Conservation (phyloP, 2,888 invertebrate genomes). For the Drosophila imparisetae region DNA sequence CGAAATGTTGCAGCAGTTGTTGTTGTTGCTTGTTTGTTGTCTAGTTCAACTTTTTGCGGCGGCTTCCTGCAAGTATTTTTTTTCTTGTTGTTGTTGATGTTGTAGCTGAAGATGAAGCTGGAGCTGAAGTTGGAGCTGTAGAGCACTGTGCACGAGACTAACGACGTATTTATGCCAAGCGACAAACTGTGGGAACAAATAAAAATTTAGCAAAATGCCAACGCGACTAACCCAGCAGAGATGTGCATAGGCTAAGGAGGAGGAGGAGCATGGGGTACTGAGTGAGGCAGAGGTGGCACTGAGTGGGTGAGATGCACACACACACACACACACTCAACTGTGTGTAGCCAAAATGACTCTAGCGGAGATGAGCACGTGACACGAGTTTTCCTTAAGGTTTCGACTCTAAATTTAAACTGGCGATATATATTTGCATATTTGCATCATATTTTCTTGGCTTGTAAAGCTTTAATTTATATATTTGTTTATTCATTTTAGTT, state of each 20-base stretch:
- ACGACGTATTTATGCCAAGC: constrained; percentile 79
- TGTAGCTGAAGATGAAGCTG: constrained; percentile 39
- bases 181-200: constrained; percentile 80
- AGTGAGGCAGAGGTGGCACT: not conserved
- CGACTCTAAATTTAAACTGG: not conserved
- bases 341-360: not conserved
- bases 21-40: constrained; percentile 33
- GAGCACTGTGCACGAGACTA: constrained; percentile 48
- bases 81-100: constrained; percentile 31
- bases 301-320: constrained; percentile 33
- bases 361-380: constrained; percentile 30
- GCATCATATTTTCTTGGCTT: not conserved
- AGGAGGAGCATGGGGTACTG: no score
- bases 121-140: constrained; percentile 30
- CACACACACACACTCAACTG: not conserved
- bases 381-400: not conserved
- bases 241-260: not conserved
- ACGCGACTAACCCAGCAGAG: constrained; percentile 26
- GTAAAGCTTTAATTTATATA: not conserved
- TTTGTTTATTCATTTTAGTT: fast-evolving
- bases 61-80: constrained; percentile 67
- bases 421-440: not conserved
- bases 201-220: constrained; percentile 75
- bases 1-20: constrained; percentile 32
- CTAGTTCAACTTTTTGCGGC: constrained; percentile 66